These are phyloP conservation scores for Drosophila varians DNA, from an alignment of 1,140 invertebrate genomes.

Conservation along the genomic window DNA sequence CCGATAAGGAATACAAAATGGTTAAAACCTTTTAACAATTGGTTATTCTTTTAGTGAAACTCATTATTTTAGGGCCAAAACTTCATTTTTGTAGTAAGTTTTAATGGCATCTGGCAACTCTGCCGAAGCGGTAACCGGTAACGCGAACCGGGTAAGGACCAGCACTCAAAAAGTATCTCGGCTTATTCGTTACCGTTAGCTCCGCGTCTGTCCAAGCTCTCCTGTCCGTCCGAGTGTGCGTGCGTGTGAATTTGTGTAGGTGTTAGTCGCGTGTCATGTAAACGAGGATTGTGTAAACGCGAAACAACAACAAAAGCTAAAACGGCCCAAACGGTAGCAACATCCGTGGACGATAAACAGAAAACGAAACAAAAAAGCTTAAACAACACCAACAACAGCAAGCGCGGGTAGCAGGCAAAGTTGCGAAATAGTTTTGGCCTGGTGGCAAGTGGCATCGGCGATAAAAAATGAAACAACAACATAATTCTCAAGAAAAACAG, in stretches of 20 bases:
- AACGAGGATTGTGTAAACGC: conserved; percentile 44
- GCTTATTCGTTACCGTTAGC: conserved; percentile 11
- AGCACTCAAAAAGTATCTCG: not conserved
- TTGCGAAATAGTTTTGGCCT: conserved; percentile 48
- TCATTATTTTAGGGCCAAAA: no score
- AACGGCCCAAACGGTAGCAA: conserved; percentile 29
- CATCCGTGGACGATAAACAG: conserved; percentile 22
- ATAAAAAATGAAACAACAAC: conserved; percentile 44
- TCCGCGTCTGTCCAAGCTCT: conserved; percentile 2
- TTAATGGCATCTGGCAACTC: no score
- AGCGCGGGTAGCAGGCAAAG: conserved; percentile 17
- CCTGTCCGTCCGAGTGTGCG: conserved; percentile 2
- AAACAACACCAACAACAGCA: conserved; percentile 1
- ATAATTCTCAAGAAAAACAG: conserved; percentile 43
- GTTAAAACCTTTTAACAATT: no score
- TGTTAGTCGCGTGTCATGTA: conserved; percentile 42
- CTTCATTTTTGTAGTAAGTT: no score
- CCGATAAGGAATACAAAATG: no score
- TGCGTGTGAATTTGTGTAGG: conserved; percentile 7
- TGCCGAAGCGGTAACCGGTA: no score
- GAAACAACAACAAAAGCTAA: conserved; percentile 20
- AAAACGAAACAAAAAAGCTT: not conserved
- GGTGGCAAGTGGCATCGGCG: conserved; percentile 48
- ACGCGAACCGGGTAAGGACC: no score
- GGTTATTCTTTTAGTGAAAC: no score